Evolutionary conservation across 1,140 invertebrate species (phyloP).

Genomic region (Hesperophylax magnus): DNA sequence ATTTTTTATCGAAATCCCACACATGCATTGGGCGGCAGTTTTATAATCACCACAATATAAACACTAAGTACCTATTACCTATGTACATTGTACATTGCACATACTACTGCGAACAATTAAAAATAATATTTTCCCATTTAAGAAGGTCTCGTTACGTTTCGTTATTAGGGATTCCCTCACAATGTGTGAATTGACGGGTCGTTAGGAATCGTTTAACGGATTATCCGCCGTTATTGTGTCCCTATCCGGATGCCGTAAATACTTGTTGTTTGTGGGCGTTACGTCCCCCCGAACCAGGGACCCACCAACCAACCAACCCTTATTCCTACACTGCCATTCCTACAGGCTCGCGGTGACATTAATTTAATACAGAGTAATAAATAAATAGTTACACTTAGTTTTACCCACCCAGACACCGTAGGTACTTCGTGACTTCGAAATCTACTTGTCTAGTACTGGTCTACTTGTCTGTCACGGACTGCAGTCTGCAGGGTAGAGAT

Average conservation of each 20-base stretch:
- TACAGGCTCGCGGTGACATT: background rate
- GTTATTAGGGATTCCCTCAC: constrained; percentile 6
- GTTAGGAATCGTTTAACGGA: constrained; percentile 58
- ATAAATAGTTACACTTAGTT: background rate
- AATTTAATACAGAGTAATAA: background rate
- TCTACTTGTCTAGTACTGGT: too few relatives aligned
- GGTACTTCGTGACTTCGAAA: background rate
- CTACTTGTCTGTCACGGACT: background rate
- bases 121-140: background rate
- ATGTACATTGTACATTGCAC: too few relatives aligned
- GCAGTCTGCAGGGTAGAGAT: background rate
- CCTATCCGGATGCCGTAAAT: constrained; percentile 43
- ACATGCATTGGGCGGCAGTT: background rate
- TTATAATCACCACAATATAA: background rate
- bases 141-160: background rate
- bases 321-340: background rate
- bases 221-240: constrained; percentile 51
- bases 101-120: background rate
- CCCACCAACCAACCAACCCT: background rate
- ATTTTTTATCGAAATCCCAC: background rate
- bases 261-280: constrained; percentile 39
- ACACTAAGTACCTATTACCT: too few relatives aligned
- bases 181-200: constrained; percentile 56
- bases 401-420: background rate
- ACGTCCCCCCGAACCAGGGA: background rate